These are phyloP conservation scores for Mycteria americana DNA, from an alignment of 2,797 vertebrate species.

Conservation along the genomic window DNA sequence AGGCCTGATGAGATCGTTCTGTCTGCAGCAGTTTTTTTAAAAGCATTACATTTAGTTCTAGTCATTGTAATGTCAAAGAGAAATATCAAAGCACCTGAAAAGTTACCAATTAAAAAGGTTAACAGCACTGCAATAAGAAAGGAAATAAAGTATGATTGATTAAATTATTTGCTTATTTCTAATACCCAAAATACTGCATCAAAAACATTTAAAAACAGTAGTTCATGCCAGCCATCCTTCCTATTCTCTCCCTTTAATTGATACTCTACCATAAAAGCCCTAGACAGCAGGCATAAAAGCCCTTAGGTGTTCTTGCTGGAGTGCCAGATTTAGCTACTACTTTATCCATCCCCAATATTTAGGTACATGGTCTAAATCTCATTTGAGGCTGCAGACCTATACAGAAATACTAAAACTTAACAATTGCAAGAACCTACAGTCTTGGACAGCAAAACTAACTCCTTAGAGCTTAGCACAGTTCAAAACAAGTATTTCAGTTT, in stretches of 20 bases:
- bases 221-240: not conserved
- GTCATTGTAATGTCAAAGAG: slow-evolving; percentile 26
- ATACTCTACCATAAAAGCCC: not conserved
- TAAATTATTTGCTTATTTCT: not conserved
- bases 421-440: not conserved
- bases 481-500: not conserved
- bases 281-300: not conserved
- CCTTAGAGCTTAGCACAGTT: not conserved
- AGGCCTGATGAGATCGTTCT: not conserved
- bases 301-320: not conserved
- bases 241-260: not conserved
- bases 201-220: not conserved
- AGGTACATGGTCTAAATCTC: not conserved
- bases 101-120: slow-evolving; percentile 42
- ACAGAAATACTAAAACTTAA: not conserved
- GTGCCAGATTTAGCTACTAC: not conserved
- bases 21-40: not conserved
- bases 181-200: not conserved
- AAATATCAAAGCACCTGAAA: slow-evolving; percentile 38
- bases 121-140: not conserved
- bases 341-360: not conserved
- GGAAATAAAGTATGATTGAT: not conserved
- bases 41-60: slow-evolving; percentile 6
- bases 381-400: not conserved
- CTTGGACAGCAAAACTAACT: not conserved